A percentile compares a stretch with the other conserved stretches of the same genome.
Conservation (phyloP, 2,113 vertebrate species). For the Empidonax alnorum region DNA sequence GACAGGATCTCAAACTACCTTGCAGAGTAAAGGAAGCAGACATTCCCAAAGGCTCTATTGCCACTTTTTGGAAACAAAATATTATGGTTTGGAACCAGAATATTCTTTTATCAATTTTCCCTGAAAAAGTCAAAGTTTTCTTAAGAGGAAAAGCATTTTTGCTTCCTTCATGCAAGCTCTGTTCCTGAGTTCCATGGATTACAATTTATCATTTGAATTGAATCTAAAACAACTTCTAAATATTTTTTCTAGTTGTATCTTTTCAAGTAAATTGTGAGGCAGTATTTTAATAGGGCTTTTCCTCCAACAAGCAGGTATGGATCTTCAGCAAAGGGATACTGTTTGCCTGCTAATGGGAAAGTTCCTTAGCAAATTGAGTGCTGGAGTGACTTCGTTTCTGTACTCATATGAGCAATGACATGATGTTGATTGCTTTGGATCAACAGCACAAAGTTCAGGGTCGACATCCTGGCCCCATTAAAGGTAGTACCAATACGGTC, state of each 20-base stretch:
- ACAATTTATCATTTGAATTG: not conserved
- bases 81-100: not conserved
- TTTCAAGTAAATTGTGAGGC: not conserved
- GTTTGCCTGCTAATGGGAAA: not conserved
- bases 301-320: not conserved
- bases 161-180: not conserved
- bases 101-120: not conserved
- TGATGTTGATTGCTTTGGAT: not conserved
- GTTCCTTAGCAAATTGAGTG: not conserved
- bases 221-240: not conserved
- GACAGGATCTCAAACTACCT: not conserved
- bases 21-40: not conserved
- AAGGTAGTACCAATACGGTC: not conserved
- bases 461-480: not conserved
- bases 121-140: not conserved
- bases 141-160: not conserved
- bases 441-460: not conserved
- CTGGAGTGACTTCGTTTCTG: not conserved
- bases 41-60: not conserved
- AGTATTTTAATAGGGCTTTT: not conserved
- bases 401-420: not conserved
- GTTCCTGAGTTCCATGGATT: not conserved
- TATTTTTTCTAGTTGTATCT: not conserved
- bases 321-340: not conserved
- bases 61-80: not conserved